Conservation (phyloP, 1,140 invertebrate genomes). For the Choristoneura fumiferana region DNA sequence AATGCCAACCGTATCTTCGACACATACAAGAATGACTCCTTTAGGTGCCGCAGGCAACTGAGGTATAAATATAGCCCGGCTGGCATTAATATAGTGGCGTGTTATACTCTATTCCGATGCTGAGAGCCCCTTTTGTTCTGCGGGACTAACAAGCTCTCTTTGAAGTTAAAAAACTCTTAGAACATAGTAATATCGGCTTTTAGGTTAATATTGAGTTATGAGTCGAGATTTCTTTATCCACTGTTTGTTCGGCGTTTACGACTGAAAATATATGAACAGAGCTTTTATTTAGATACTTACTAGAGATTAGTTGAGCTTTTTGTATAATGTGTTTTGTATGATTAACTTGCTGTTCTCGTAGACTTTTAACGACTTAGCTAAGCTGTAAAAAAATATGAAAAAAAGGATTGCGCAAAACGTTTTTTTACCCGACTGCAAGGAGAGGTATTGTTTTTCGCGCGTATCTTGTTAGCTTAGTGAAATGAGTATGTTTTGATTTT, state of each 20-base stretch:
- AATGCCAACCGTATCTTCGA: not conserved
- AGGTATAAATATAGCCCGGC: constrained; percentile 54
- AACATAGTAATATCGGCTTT: constrained; percentile 26
- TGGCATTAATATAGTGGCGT: constrained; percentile 54
- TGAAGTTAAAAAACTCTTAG: constrained; percentile 33
- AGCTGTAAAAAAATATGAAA: too few species aligned
- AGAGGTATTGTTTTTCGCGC: too few species aligned
- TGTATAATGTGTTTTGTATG: too few species aligned
- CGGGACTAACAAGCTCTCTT: constrained; percentile 44
- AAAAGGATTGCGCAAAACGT: too few species aligned
- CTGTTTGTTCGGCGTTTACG: constrained; percentile 15
- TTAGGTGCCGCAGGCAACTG: constrained; percentile 15
- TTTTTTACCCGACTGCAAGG: too few species aligned
- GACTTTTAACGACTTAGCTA: too few species aligned
- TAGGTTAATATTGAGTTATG: constrained; percentile 23
- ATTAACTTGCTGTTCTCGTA: too few species aligned
- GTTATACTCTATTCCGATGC: constrained; percentile 52
- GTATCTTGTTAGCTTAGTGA: too few species aligned
- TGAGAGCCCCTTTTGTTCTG: constrained; percentile 56
- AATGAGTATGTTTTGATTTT: too few species aligned
- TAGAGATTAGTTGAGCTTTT: not conserved
- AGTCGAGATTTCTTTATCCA: constrained; percentile 4
- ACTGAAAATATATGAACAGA: not conserved
- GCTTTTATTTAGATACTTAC: constrained; percentile 1
- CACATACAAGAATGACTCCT: not conserved